Evolutionary conservation across 2,797 vertebrate species (phyloP).

Genomic region (Dipus sagitta): DNA sequence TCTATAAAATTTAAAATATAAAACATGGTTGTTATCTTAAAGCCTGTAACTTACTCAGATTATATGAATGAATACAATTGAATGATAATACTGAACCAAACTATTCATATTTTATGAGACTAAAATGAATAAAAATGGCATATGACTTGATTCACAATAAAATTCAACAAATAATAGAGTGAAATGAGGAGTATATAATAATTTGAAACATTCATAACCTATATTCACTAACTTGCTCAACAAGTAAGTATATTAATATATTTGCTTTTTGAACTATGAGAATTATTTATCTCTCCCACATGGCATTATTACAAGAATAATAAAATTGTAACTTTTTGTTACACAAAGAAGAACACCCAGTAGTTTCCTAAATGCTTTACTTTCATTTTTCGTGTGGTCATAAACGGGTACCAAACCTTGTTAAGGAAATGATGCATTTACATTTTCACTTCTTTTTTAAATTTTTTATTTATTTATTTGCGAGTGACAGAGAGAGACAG

Average conservation of each 20-base stretch:
- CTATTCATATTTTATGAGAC: neutral
- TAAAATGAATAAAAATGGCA: slow-evolving; percentile 8
- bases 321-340: neutral
- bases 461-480: no score
- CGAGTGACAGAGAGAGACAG: no score
- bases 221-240: neutral
- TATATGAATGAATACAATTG: neutral
- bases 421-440: neutral
- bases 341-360: neutral
- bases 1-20: neutral
- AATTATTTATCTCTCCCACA: neutral
- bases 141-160: neutral
- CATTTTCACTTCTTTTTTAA: neutral
- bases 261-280: neutral
- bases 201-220: neutral
- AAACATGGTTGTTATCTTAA: neutral
- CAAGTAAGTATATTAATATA: neutral
- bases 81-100: neutral
- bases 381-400: neutral
- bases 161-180: neutral
- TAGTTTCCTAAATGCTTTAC: neutral
- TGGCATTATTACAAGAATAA: neutral
- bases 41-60: neutral
- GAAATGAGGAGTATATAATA: neutral
- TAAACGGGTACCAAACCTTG: neutral